phyloP scores from a whole-genome alignment of 2,797 vertebrate genomes.

The Chiroxiphia lanceolata region DNA sequence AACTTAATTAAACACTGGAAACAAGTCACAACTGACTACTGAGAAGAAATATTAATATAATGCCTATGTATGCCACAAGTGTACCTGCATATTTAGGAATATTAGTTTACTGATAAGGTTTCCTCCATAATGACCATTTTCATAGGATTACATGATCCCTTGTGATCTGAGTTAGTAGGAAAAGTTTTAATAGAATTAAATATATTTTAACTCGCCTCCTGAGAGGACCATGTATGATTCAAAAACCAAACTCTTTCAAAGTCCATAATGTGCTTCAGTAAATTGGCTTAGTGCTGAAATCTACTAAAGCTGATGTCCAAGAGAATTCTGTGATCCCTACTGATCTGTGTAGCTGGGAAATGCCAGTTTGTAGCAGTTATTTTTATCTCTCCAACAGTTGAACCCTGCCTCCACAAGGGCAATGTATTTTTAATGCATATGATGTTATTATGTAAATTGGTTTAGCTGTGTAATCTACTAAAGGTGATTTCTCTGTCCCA shows the following conservation, averaged over 20 bases:
- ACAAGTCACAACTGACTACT: background rate
- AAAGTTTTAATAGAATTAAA: conserved; percentile 35
- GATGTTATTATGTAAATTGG: conserved; percentile 70
- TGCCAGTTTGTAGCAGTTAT: conserved; percentile 3
- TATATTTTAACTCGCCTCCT: background rate
- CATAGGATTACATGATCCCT: background rate
- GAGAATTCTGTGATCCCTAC: conserved; percentile 39
- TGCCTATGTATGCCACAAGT: background rate
- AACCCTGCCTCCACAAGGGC: conserved; percentile 44
- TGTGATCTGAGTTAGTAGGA: background rate
- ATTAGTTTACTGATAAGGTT: background rate
- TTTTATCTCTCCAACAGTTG: conserved; percentile 39
- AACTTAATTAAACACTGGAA: background rate
- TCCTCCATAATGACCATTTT: background rate
- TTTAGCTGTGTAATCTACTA: conserved; percentile 66
- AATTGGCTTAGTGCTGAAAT: conserved; percentile 44
- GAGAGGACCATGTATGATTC: background rate
- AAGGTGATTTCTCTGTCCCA: conserved; percentile 63
- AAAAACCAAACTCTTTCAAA: conserved; percentile 8
- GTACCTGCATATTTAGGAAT: background rate
- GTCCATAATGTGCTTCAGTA: conserved; percentile 15
- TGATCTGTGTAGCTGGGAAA: conserved; percentile 23
- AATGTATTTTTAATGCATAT: conserved; percentile 68
- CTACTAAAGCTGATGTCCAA: conserved; percentile 21
- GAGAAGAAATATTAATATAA: background rate